phyloP scores from a whole-genome alignment of 2,797 vertebrate genomes.

The Sebastes steindachneri region DNA sequence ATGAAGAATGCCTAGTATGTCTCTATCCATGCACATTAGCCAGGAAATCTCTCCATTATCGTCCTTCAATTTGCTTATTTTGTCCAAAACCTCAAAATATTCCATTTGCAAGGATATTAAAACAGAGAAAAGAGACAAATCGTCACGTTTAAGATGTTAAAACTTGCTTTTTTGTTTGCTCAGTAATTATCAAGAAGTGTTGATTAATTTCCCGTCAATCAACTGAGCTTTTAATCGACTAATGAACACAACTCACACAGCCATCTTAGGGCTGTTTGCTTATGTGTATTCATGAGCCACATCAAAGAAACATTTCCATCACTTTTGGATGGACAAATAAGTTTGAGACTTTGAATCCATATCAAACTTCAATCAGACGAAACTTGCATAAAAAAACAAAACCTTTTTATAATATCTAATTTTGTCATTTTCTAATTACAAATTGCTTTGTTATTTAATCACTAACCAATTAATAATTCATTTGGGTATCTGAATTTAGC shows the following conservation, averaged over 20 bases:
- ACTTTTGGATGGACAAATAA: background rate
- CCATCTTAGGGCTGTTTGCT: background rate
- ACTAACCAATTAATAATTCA: background rate
- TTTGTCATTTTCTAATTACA: background rate
- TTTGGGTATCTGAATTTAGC: background rate
- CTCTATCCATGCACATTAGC: rapidly evolving
- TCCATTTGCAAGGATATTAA: background rate
- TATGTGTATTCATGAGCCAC: background rate
- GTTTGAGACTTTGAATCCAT: background rate
- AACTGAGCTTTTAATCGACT: background rate
- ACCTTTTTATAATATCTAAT: background rate
- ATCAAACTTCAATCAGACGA: background rate
- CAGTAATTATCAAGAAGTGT: background rate
- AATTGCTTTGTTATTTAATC: background rate
- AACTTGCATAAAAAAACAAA: background rate
- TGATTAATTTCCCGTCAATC: background rate
- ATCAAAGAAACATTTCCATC: background rate
- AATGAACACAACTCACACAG: background rate
- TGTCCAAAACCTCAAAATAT: no score
- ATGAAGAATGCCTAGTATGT: background rate
- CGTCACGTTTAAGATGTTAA: background rate
- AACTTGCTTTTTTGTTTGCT: background rate
- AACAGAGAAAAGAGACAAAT: background rate
- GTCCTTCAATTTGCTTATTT: background rate
- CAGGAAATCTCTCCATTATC: background rate